Evolutionary conservation across 2,797 vertebrate species (phyloP), one percentile per base, ranked within the genome.

Genomic region (Fringilla coelebs): DNA sequence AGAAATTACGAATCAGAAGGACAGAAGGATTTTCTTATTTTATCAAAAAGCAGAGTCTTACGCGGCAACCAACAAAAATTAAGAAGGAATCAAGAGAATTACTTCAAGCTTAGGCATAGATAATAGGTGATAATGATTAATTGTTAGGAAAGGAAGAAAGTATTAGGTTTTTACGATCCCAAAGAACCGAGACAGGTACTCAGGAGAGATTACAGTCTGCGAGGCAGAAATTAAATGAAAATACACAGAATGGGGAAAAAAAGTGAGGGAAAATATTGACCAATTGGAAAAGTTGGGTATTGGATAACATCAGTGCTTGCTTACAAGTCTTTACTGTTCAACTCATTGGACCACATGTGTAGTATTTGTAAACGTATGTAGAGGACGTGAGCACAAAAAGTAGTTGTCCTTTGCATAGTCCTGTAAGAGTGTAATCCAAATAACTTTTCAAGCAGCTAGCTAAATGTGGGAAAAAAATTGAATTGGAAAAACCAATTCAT

Each of bases 91-190:
- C 72, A 68, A 51, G 95, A 96, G 89, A 92, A 87, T 95, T 95
- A 80, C 43, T 93, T 89, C 68, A 77, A 65, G 41, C 46, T 85
- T 72, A 75, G 29, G 54, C 46, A 91, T 58, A 94, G 90, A 95
- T 93, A 97, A 89, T 77, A 90, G 21, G 13, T 85, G 89, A 92
- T 97, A 95, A 95, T 91, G 85, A 89, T 92, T 96, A 95, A 95
- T 94, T 92, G 68, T 82, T 65, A 89, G 41, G 48, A 89, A 89
- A 79, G 17, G 72, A 89, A 82, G 32, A 79, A 90, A 58, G n/a
- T 74, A 79, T 48, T 83, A 85, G 8, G 29, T 67, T 85, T 87
- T 71, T 78, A 62, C 72, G 68, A 85, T 74, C 72, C 62, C 19
- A 77, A 46, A 85, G 31, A 83, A 77, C 32, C 73, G 52, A 93